Percentiles rank a stretch among this genome's conserved stretches.
phyloP scores from a whole-genome alignment of 2,888 invertebrate species.

The Macrophya annulata region DNA sequence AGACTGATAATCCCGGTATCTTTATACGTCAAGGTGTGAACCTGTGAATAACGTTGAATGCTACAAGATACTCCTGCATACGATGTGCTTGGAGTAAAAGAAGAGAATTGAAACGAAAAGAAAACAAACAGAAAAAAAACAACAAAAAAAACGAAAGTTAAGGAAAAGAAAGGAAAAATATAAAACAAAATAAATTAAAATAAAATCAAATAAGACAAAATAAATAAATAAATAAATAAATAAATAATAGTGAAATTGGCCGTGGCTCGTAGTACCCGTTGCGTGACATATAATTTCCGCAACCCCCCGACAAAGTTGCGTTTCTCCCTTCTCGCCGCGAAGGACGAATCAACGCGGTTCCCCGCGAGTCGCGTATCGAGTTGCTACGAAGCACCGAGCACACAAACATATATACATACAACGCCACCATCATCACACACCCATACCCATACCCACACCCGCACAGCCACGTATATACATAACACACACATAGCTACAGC shows the following conservation, averaged over 20 bases:
- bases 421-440: constrained; percentile 7
- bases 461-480: background rate
- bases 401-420: constrained; percentile 9
- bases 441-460: background rate
- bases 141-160: background rate
- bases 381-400: constrained; percentile 31
- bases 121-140: too few species aligned
- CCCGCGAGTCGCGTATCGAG: constrained; percentile 49
- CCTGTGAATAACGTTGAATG: background rate
- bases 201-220: background rate
- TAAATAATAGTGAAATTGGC: constrained; percentile 18
- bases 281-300: constrained; percentile 32
- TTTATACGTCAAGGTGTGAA: background rate
- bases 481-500: background rate
- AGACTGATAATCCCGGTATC: constrained; percentile 12
- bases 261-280: constrained; percentile 26
- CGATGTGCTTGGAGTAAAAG: background rate
- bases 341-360: constrained; percentile 47
- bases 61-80: constrained; percentile 1
- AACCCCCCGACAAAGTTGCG: constrained; percentile 32
- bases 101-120: background rate
- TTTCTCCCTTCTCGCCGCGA: constrained; percentile 32
- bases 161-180: background rate
- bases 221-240: constrained; percentile 16
- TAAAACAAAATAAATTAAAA: background rate